Conservation (phyloP, 2,797 vertebrate genomes). For the Silurus lanzhouensis region DNA sequence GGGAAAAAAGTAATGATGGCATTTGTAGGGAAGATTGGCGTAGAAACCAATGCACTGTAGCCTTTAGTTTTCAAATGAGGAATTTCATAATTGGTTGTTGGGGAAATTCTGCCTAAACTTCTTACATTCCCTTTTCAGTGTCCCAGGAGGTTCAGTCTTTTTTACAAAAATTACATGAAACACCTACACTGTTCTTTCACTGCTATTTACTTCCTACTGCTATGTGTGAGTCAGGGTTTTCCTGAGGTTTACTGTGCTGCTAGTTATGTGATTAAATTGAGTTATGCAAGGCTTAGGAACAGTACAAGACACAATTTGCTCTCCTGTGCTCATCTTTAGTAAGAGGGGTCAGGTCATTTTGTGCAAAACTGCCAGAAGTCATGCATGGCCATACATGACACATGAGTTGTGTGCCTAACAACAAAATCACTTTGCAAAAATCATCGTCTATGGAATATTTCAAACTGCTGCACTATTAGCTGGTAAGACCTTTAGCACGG, state of each 20-base stretch:
- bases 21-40: background rate
- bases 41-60: background rate
- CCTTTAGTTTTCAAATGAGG: background rate
- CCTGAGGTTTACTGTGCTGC: background rate
- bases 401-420: background rate
- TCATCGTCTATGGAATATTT: slow-evolving; percentile 2
- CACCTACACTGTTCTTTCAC: background rate
- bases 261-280: background rate
- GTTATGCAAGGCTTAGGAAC: slow-evolving; percentile 4
- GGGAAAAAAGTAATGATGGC: background rate
- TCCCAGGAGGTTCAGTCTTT: background rate
- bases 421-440: background rate
- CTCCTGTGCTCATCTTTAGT: background rate
- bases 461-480: background rate
- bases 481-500: background rate
- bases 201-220: background rate
- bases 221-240: slow-evolving; percentile 1
- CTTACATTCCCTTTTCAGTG: background rate
- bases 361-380: background rate
- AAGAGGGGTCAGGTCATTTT: background rate
- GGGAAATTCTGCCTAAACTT: background rate
- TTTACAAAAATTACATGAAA: background rate
- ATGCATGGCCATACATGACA: no score
- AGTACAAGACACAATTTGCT: background rate
- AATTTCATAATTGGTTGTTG: background rate